phyloP scores from a whole-genome alignment of 2,797 vertebrate species.

The Chromobotia macracanthus region DNA sequence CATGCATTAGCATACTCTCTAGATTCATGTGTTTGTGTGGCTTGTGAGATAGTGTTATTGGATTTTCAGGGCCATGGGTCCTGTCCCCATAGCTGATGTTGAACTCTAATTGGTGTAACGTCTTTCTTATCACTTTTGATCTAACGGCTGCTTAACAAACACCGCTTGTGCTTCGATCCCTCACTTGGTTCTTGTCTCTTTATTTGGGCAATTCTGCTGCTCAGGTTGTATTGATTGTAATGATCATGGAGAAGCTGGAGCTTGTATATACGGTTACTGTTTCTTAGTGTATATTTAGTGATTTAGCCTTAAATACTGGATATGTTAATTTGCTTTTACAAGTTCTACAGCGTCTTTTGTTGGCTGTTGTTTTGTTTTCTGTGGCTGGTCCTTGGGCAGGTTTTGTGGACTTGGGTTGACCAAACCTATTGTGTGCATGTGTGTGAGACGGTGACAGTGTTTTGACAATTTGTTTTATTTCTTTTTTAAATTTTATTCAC shows the following conservation, averaged over 20 bases:
- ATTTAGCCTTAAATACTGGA: too few relatives aligned
- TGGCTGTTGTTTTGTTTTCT: background rate
- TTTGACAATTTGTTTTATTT: background rate
- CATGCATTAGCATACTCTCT: background rate
- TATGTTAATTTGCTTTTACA: too few relatives aligned
- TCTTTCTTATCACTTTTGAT: constrained; percentile 42
- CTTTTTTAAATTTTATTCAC: constrained; percentile 4
- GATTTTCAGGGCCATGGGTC: constrained; percentile 10
- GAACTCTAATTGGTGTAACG: constrained; percentile 26
- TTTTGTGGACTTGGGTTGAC: background rate
- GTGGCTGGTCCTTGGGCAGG: background rate
- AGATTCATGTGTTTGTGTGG: constrained; percentile 1
- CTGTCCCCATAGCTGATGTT: constrained; percentile 3
- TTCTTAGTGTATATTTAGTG: too few relatives aligned
- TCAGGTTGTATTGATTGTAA: constrained; percentile 25
- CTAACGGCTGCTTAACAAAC: constrained; percentile 25
- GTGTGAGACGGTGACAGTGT: background rate
- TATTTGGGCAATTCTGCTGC: constrained; percentile 28
- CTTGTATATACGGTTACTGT: background rate
- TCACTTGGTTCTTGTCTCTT: constrained; percentile 5
- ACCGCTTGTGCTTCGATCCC: constrained; percentile 12
- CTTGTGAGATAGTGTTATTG: background rate
- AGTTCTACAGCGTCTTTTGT: background rate
- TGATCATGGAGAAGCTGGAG: constrained; percentile 1
- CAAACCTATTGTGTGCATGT: constrained; percentile 2